phyloP scores from a whole-genome alignment of 1,140 invertebrate species.

The Megathymus violae region DNA sequence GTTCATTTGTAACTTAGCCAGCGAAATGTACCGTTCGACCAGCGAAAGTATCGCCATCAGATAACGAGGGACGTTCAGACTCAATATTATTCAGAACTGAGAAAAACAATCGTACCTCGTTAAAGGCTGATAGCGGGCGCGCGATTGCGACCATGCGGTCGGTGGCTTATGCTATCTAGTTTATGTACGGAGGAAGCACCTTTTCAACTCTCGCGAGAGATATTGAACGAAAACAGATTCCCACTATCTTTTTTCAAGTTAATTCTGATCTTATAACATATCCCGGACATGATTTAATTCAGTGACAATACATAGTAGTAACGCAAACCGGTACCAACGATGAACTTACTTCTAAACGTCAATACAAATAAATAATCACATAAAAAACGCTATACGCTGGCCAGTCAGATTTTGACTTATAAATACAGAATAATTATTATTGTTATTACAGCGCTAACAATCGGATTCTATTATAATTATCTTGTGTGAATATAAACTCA shows the following conservation, averaged over 20 bases:
- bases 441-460: no score
- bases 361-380: no score
- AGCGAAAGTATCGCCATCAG: constrained; percentile 77
- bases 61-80: constrained; percentile 65
- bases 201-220: constrained; percentile 30
- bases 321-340: not conserved
- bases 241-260: constrained; percentile 4
- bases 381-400: no score
- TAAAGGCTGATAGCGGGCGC: constrained; percentile 73
- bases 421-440: no score
- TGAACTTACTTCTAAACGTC: no score
- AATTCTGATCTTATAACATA: not conserved
- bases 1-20: constrained; percentile 74
- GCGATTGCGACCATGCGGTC: constrained; percentile 68
- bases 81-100: constrained; percentile 82
- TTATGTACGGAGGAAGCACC: constrained; percentile 30
- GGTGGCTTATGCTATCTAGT: constrained; percentile 59
- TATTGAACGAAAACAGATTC: constrained; percentile 10
- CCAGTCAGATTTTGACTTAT: no score
- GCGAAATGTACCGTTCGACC: constrained; percentile 67
- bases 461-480: no score
- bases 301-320: not conserved
- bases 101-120: constrained; percentile 82
- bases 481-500: no score
- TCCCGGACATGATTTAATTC: constrained; percentile 4